These are phyloP conservation scores for Upupa epops DNA, from an alignment of 2,113 vertebrate species.

Conservation along the genomic window DNA sequence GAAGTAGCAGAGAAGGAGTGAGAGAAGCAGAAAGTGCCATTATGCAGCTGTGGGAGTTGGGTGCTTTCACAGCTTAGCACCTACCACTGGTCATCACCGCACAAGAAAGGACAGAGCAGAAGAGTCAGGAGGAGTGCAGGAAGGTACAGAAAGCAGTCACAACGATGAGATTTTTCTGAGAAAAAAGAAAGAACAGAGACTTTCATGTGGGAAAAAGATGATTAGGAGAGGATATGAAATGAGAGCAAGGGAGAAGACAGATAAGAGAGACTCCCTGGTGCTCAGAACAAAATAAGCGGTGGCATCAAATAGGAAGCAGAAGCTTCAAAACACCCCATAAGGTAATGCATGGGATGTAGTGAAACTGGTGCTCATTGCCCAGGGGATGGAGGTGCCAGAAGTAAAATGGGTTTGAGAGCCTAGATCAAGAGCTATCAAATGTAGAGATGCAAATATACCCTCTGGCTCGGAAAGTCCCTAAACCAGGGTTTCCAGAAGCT, in stretches of 20 bases:
- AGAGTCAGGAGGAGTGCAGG: background rate
- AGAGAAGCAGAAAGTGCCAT: background rate
- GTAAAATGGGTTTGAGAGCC: background rate
- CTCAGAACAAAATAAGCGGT: background rate
- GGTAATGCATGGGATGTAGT: background rate
- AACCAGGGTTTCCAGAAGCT: constrained; percentile 51
- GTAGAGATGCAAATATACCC: constrained; percentile 43
- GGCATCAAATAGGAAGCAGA: constrained; percentile 3
- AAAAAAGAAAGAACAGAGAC: background rate
- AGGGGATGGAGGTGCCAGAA: constrained; percentile 2
- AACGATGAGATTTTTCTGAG: background rate
- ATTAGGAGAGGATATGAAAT: background rate
- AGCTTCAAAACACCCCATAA: background rate
- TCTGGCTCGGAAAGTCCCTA: constrained; percentile 44
- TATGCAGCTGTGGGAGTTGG: background rate
- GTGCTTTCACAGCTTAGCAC: background rate
- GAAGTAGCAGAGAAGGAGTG: background rate
- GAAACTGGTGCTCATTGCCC: constrained; percentile 1
- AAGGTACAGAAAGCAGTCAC: background rate
- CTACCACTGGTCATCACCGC: background rate
- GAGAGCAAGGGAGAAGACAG: background rate
- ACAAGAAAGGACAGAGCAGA: background rate
- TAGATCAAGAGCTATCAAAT: constrained; percentile 47
- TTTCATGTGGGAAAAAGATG: background rate
- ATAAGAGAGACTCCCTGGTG: background rate